These are phyloP conservation scores for Rhopilema esculentum DNA, from an alignment of 30 jellyfish, hydroid and myxozoan genomes.

Conservation along the genomic window DNA sequence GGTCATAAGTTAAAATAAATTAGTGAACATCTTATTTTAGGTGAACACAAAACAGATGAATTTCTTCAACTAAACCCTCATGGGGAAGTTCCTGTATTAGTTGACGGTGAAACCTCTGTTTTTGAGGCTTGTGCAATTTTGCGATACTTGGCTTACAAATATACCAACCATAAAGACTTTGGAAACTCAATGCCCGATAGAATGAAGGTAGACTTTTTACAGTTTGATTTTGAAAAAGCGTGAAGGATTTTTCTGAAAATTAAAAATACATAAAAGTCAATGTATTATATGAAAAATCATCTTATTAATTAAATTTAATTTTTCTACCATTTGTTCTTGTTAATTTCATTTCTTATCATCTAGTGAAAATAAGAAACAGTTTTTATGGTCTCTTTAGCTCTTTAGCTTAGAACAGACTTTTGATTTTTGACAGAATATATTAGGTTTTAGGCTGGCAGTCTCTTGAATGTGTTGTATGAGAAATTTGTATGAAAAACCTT, in stretches of 20 bases:
- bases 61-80: conserved; percentile 79
- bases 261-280: too few species aligned
- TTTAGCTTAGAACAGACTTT: too few species aligned
- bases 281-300: too few species aligned
- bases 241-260: not conserved
- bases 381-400: too few species aligned
- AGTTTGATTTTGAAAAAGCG: too few species aligned
- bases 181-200: conserved; percentile 69
- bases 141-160: conserved; percentile 79
- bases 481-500: not conserved
- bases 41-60: conserved; percentile 76
- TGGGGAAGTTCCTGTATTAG: conserved; percentile 93
- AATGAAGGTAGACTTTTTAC: conserved; percentile 63
- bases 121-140: conserved; percentile 87
- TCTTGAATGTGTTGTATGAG: not conserved
- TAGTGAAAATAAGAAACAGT: too few species aligned
- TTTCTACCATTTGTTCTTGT: too few species aligned
- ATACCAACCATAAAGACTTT: conserved; percentile 82
- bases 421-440: too few species aligned
- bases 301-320: too few species aligned
- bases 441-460: too few species aligned
- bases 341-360: too few species aligned
- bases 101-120: conserved; percentile 79
- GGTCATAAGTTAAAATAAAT: not conserved
- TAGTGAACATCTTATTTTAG: conserved; percentile 29